Evolutionary conservation across 53 echinoderm and acorn worm species (phyloP).

Genomic region (Apostichopus leukothele): DNA sequence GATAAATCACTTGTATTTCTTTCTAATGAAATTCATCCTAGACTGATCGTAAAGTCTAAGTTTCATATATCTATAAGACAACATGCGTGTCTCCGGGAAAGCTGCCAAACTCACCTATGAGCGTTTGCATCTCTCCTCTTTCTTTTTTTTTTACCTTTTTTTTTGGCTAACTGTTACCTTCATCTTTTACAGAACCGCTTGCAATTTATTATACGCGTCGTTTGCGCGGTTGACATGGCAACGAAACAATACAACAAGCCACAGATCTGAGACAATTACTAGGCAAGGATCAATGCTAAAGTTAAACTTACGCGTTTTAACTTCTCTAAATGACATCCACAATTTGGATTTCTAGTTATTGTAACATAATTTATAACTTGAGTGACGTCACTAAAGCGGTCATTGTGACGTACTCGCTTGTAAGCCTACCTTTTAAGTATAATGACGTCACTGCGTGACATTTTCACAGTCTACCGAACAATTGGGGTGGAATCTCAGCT

Average conservation of each 20-base stretch:
- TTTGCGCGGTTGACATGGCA: neutral
- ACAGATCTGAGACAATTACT: neutral
- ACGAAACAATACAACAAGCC: neutral
- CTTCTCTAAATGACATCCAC: conserved; percentile 11
- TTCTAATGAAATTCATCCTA: neutral
- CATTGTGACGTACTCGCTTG: conserved; percentile 32
- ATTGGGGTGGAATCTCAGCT: neutral
- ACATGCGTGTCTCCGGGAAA: neutral
- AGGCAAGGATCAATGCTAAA: neutral
- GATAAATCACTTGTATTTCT: neutral
- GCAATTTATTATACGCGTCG: conserved; percentile 28
- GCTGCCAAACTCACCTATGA: no score
- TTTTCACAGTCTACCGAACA: conserved; percentile 7
- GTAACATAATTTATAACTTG: conserved; percentile 40
- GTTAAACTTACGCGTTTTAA: conserved; percentile 10
- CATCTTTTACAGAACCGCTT: neutral
- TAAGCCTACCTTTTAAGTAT: neutral
- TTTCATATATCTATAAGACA: neutral
- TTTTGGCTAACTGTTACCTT: neutral
- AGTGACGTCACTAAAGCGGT: conserved; percentile 43
- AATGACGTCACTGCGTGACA: conserved; percentile 2
- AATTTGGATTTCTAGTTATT: conserved; percentile 20
- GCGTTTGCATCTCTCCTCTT: no score
- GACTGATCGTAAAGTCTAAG: neutral
- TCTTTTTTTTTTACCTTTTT: no score